Evolutionary conservation across 2,888 invertebrate species (phyloP), one percentile per base, ranked within the genome.

Genomic region (Orchesella flavescens): DNA sequence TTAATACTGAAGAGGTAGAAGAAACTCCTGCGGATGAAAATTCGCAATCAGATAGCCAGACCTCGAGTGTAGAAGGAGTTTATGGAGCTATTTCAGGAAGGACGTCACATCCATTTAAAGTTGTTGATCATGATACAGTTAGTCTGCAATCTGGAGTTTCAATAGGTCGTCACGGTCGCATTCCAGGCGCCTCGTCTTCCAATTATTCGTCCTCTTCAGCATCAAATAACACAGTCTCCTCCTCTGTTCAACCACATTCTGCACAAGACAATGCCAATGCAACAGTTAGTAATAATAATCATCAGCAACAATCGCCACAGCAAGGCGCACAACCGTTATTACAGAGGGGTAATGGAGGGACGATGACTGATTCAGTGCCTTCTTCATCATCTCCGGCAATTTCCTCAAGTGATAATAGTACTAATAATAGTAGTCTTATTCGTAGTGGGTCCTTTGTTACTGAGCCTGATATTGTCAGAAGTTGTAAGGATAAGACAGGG

Each of bases 381-480:
- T 75, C 34, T 55, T 82, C 71, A 34, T 71, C 74, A 43, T 10
- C 65, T 46, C 24, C 55, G 24, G 15, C 23, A n/a, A 63, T 15
- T 49, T 61, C 68, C 43, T 21, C 17, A 21, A 34, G 49, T 46
- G 15, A 63, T 57, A 55, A 43, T 17, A 43, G 53, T 66, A 23
- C 21, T 66, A 21, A 68, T n/a, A 74, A n/a, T 74, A 65, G 63
- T 68, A 76, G n/a, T 68, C 44, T 71, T 13, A 66, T 34, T 43
- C 59, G 55, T 46, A 73, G 66, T 46, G 61, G 55, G 4, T 63
- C 72, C 3, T 78, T 79, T 46, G 72, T 75, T 65, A 72, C 84
- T 46, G 97, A 97, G 90, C 97, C 97, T 1, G 97, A 97, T 91
- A 96, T 97, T 89, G 96, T 97, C 88, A 96, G 96, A 82, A 97